phyloP scores from a whole-genome alignment of 2,888 invertebrate genomes.

The Philaethria dido region DNA sequence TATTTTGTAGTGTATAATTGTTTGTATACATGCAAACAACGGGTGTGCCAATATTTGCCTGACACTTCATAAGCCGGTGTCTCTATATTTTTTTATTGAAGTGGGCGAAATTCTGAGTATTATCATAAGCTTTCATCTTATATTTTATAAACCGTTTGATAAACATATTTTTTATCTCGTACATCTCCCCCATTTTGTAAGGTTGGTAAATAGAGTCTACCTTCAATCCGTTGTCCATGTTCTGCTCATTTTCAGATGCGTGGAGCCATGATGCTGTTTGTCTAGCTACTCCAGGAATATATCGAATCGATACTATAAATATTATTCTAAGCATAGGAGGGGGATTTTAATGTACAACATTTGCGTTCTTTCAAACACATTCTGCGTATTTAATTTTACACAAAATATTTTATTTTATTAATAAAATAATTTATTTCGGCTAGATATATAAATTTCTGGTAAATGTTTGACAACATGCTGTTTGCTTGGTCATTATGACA shows the following conservation, averaged over 20 bases:
- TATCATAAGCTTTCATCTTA: conserved; percentile 6
- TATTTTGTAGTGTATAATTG: conserved; percentile 56
- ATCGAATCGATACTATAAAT: neutral
- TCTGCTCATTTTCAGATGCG: neutral
- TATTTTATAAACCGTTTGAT: conserved; percentile 12
- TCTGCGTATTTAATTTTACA: too few relatives aligned
- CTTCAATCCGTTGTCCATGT: neutral
- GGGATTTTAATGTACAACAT: too few relatives aligned
- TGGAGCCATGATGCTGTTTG: neutral
- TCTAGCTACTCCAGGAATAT: neutral
- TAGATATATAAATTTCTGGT: too few relatives aligned
- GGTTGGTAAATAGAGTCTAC: too few relatives aligned
- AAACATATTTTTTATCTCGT: neutral
- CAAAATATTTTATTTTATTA: too few relatives aligned
- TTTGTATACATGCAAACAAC: conserved; percentile 64
- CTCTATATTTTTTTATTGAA: conserved; percentile 35
- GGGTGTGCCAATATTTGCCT: conserved; percentile 49
- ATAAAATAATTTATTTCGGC: too few relatives aligned
- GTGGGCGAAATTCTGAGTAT: conserved; percentile 25
- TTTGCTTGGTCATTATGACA: too few relatives aligned
- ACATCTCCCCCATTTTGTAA: conserved; percentile 5
- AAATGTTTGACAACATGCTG: too few relatives aligned
- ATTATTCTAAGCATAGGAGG: neutral
- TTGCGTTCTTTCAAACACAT: too few relatives aligned
- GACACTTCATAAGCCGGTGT: conserved; percentile 45